Conservation (phyloP, 2,888 invertebrate genomes). For the Eupithecia insigniata region DNA sequence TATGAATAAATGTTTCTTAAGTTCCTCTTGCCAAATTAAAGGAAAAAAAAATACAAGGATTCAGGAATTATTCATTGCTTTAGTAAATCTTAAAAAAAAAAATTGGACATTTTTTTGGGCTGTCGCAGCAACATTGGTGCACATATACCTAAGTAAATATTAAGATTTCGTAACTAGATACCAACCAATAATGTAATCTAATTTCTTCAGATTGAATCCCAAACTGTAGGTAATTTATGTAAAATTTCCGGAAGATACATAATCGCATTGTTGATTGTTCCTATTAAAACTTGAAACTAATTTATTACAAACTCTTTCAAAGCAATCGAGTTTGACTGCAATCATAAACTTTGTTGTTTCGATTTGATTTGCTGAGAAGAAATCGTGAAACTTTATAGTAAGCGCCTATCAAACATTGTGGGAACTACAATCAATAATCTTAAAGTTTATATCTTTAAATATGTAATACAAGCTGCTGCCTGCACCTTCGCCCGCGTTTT, state of each 20-base stretch:
- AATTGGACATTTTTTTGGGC: too few relatives aligned
- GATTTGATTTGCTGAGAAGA: constrained; percentile 18
- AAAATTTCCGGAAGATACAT: neutral
- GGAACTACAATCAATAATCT: constrained; percentile 7
- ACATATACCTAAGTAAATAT: neutral
- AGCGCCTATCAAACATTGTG: constrained; percentile 11
- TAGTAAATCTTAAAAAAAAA: too few relatives aligned
- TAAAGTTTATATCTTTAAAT: neutral
- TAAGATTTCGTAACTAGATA: neutral
- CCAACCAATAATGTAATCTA: neutral
- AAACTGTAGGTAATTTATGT: constrained; percentile 1
- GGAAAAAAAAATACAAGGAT: neutral
- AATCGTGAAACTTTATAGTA: constrained; percentile 15
- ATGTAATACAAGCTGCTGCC: too few relatives aligned
- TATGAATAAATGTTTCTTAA: neutral
- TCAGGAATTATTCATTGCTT: too few relatives aligned
- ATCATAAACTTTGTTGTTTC: constrained; percentile 25
- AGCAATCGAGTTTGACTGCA: constrained; percentile 28
- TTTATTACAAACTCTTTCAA: constrained; percentile 19
- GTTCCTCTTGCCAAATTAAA: neutral
- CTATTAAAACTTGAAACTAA: constrained; percentile 14
- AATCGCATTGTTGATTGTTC: constrained; percentile 11
- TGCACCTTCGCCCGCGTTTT: too few relatives aligned
- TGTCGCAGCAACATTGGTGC: too few relatives aligned
- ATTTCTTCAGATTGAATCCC: neutral